Evolutionary conservation across 2,888 invertebrate species (phyloP).

Genomic region (Orchesella flavescens): DNA sequence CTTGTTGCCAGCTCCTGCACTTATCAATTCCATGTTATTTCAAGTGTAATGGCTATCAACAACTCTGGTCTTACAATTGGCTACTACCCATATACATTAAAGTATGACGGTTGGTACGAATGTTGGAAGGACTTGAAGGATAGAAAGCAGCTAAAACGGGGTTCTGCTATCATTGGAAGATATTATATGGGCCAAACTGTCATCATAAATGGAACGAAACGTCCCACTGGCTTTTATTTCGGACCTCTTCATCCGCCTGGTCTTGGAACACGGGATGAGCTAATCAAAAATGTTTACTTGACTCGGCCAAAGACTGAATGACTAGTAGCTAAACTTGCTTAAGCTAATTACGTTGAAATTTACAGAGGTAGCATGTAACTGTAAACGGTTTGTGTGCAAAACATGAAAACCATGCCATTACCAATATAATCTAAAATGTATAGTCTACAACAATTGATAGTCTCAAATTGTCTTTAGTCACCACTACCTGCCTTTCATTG

Average conservation of each 20-base stretch:
- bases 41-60: slow-evolving; percentile 91
- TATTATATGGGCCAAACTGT: slow-evolving; percentile 78
- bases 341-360: no score
- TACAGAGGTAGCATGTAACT: no score
- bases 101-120: slow-evolving; percentile 82
- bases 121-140: slow-evolving; percentile 87
- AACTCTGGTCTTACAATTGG: slow-evolving; percentile 88
- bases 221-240: slow-evolving; percentile 67
- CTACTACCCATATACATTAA: slow-evolving; percentile 87
- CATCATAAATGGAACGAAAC: slow-evolving; percentile 52
- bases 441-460: no score
- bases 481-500: no score
- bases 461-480: no score
- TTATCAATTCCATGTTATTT: slow-evolving; percentile 93
- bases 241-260: slow-evolving; percentile 66
- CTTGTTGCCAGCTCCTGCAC: slow-evolving; percentile 88
- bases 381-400: no score
- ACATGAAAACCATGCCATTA: no score
- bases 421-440: no score
- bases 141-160: slow-evolving; percentile 87
- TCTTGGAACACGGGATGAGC: slow-evolving; percentile 48
- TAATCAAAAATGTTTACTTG: slow-evolving; percentile 23
- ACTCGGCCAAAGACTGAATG: slow-evolving; percentile 44
- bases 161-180: slow-evolving; percentile 87
- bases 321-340: neutral